phyloP scores from a whole-genome alignment of 2,113 vertebrate genomes.

The Dipodomys ordii region DNA sequence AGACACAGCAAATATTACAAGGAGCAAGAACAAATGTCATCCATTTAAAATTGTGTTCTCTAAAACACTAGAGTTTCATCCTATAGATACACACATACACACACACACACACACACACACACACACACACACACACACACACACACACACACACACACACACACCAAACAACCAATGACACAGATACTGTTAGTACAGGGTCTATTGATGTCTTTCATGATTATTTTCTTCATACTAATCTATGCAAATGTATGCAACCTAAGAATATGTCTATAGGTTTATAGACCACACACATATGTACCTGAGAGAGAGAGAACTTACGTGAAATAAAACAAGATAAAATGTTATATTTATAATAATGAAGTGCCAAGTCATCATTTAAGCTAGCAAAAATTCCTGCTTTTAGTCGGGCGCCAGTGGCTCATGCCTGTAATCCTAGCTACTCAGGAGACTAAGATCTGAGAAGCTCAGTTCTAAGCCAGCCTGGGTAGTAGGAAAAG shows the following conservation, averaged over 20 bases:
- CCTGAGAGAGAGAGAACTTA: not conserved
- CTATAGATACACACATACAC: not conserved
- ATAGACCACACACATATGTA: not conserved
- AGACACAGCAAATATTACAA: not conserved
- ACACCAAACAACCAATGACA: not conserved
- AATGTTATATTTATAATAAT: not conserved
- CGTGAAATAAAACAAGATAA: not conserved
- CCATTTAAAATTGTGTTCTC: not conserved
- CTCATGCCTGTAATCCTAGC: too few relatives aligned
- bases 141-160: too few relatives aligned
- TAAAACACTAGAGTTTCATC: not conserved
- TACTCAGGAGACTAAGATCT: too few relatives aligned
- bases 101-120: too few relatives aligned
- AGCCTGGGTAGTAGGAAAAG: too few relatives aligned
- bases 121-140: too few relatives aligned
- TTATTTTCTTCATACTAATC: slow-evolving; percentile 36
- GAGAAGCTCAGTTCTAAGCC: too few relatives aligned
- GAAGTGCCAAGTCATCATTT: not conserved
- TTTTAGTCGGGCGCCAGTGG: too few relatives aligned
- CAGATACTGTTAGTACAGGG: not conserved
- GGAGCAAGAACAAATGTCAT: not conserved
- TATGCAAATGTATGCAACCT: not conserved
- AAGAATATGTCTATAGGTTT: accelerated
- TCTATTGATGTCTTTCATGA: not conserved
- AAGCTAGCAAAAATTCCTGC: not conserved